These are phyloP conservation scores for Dicranocentrus wangi DNA, from an alignment of 2,888 invertebrate species.

Conservation along the genomic window DNA sequence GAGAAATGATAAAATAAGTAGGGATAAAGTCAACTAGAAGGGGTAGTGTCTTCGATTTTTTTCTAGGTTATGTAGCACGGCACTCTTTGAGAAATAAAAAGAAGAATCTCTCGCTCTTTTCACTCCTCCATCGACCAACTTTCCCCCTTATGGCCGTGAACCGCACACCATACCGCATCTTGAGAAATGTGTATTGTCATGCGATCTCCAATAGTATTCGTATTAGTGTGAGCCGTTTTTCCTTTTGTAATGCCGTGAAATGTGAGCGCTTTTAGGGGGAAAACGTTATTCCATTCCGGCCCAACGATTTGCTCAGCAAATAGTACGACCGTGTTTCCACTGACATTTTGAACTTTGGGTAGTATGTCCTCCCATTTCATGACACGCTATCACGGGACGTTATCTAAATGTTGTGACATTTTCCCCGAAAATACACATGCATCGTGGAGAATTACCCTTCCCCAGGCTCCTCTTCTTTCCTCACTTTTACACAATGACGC, in stretches of 20 bases:
- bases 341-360: slow-evolving; percentile 60
- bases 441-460: slow-evolving; percentile 32
- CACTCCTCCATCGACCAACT: too few species aligned
- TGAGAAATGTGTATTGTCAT: slow-evolving; percentile 44
- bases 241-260: slow-evolving; percentile 43
- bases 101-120: too few species aligned
- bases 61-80: too few species aligned
- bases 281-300: slow-evolving; percentile 40
- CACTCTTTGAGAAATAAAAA: too few species aligned
- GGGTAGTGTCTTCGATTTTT: slow-evolving; percentile 5
- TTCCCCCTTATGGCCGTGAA: too few species aligned
- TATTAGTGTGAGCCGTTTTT: slow-evolving; percentile 18
- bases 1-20: slow-evolving; percentile 2
- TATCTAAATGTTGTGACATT: slow-evolving; percentile 64
- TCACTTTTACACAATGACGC: background rate
- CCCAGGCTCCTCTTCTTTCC: slow-evolving; percentile 4
- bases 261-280: slow-evolving; percentile 44
- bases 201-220: slow-evolving; percentile 37
- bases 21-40: background rate
- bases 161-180: background rate
- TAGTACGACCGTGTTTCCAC: slow-evolving; percentile 23
- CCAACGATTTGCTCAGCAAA: slow-evolving; percentile 35
- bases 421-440: slow-evolving; percentile 38
- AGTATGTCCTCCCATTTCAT: slow-evolving; percentile 49
- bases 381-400: slow-evolving; percentile 55